Evolutionary conservation across 1,140 invertebrate genomes (phyloP), one percentile per base, ranked within the genome.

Genomic region (Araneus ventricosus): DNA sequence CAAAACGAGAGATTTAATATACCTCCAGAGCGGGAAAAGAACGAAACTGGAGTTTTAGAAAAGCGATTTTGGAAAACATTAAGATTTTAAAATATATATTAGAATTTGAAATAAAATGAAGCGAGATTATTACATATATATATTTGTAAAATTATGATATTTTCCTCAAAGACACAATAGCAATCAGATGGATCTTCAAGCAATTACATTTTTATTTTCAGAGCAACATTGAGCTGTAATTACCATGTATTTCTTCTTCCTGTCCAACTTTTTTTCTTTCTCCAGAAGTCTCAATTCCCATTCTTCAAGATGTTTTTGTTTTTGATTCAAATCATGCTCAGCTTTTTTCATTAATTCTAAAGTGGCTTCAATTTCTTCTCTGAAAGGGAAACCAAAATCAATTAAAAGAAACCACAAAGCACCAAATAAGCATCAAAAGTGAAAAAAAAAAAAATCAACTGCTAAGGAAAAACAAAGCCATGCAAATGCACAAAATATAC

Each of bases 331-430:
- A 93, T 95, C 94, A 84, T 94, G 94, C 93, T 96, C 95, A 20
- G 95, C 95, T 93, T 94, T 95, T 90, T 96, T 95, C 87, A 96
- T 93, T 63, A 95, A 89, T 30, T 95, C 95, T 41, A 96, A 94
- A 0, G 95, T 95, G 2, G 94, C 94, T 86, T 96, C 95, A 84
- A 96, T 96, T 92, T 96, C 95, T 92, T 95, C 94, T 88, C 95
- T 95, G 90, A 34, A 85, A 45, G 80, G 4, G n/a, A 67, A 85
- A 27, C 8, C 30, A 94, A 67, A 63, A 90, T 82, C 17, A 41
- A 82, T 52, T 10, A 0, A 0, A n/a, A 1, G 8, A 10, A 67
- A 67, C 14, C 27, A 67, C 0, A 67, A 67, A 3, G 1, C 1
- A 67, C 3, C 27, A 10, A 3, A 1, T 30, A 0, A 67, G 10